A percentile compares a stretch with the other conserved stretches of the same genome.
Evolutionary conservation across 2,797 vertebrate species (phyloP).

Genomic region (Anguilla pacifica): DNA sequence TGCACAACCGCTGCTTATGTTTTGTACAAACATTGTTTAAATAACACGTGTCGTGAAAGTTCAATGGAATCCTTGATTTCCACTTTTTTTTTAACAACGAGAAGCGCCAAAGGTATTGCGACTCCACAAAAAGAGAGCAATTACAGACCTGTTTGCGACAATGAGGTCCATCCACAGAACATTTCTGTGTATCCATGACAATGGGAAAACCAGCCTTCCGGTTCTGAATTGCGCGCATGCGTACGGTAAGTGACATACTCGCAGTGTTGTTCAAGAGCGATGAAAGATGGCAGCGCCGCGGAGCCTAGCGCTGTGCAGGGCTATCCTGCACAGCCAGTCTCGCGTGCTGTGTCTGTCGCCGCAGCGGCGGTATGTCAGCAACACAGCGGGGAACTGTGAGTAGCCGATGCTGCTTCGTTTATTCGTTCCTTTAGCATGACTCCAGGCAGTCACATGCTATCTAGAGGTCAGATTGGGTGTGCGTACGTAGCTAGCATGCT

Average conservation of each 20-base stretch:
- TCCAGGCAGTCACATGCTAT: background rate
- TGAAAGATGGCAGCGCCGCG: constrained; percentile 68
- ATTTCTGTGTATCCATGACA: background rate
- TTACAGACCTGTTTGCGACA: background rate
- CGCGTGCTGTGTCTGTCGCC: constrained; percentile 35
- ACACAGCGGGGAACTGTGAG: constrained; percentile 64
- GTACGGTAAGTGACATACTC: background rate
- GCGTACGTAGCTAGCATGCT: background rate
- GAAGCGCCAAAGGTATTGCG: background rate
- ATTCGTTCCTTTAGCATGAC: background rate
- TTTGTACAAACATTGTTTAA: background rate
- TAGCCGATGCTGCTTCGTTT: constrained; percentile 26
- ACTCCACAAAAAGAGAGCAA: background rate
- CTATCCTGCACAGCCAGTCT: constrained; percentile 31
- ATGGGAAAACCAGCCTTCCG: no score
- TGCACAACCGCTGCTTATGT: background rate
- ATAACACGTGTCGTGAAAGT: background rate
- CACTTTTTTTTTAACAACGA: background rate
- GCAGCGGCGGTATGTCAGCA: constrained; percentile 50
- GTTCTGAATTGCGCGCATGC: background rate
- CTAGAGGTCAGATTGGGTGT: background rate
- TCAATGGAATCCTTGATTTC: background rate
- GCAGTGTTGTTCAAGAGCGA: background rate
- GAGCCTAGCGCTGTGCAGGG: constrained; percentile 43
- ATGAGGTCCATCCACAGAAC: background rate